phyloP scores from a whole-genome alignment of 2,888 invertebrate genomes.

The Leucophenga maculata region DNA sequence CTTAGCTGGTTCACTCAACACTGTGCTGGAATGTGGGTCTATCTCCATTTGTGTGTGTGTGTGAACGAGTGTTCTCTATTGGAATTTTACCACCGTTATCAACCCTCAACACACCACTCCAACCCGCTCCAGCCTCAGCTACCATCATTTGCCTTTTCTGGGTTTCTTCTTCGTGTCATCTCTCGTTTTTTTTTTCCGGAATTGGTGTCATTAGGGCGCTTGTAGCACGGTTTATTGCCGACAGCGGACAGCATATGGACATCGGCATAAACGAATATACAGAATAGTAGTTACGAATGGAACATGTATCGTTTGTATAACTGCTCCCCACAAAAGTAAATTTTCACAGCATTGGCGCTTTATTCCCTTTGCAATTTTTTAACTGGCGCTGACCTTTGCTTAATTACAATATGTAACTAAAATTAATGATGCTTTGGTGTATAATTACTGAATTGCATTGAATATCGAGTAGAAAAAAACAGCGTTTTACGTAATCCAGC shows the following conservation, averaged over 20 bases:
- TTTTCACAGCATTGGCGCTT: not conserved
- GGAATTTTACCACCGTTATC: conserved; percentile 37
- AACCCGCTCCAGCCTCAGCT: conserved; percentile 10
- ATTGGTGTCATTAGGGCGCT: conserved; percentile 68
- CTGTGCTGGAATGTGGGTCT: conserved; percentile 36
- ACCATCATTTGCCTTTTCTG: not conserved
- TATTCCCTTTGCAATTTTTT: not conserved
- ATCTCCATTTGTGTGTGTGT: not conserved
- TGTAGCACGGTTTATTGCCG: conserved; percentile 60
- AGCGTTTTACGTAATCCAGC: too few relatives aligned
- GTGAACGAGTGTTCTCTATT: conserved; percentile 28
- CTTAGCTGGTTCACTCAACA: conserved; percentile 24
- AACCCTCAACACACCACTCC: conserved; percentile 30
- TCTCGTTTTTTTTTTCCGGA: conserved; percentile 49
- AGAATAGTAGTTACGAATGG: too few relatives aligned
- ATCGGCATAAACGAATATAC: too few relatives aligned
- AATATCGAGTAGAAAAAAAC: too few relatives aligned
- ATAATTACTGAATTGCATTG: too few relatives aligned
- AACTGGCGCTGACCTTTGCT: conserved; percentile 18
- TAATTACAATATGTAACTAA: conserved; percentile 6
- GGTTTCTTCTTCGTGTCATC: not conserved
- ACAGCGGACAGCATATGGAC: conserved; percentile 27
- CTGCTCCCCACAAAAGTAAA: not conserved
- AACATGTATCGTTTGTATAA: not conserved
- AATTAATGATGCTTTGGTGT: not conserved